Conservation (phyloP, 2,888 invertebrate species). For the Heliconius ethilla region DNA sequence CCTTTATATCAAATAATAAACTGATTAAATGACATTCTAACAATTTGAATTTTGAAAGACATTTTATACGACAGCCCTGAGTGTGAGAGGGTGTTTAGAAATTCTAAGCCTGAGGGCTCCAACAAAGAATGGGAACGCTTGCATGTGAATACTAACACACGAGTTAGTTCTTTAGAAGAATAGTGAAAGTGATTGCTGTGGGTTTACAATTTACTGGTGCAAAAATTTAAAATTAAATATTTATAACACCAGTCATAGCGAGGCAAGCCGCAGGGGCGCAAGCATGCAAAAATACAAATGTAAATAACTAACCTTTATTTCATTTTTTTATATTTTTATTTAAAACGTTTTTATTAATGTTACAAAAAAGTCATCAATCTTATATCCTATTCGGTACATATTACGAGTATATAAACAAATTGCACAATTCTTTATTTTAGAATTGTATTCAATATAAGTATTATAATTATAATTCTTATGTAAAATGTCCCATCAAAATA, state of each 20-base stretch:
- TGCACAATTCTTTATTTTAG: too few relatives aligned
- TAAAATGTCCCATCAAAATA: background rate
- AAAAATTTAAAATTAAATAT: too few relatives aligned
- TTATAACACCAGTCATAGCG: too few relatives aligned
- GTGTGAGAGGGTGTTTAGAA: background rate
- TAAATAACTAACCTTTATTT: too few relatives aligned
- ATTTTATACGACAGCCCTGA: background rate
- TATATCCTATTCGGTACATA: too few relatives aligned
- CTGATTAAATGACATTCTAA: background rate
- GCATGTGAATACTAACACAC: background rate
- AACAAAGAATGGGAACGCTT: background rate
- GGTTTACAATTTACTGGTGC: background rate
- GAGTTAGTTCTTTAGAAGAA: background rate
- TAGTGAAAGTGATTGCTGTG: background rate
- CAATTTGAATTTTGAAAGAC: constrained; percentile 5
- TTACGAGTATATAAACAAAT: too few relatives aligned
- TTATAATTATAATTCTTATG: background rate
- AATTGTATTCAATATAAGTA: too few relatives aligned
- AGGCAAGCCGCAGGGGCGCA: too few relatives aligned
- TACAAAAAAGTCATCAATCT: too few relatives aligned
- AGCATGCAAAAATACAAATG: too few relatives aligned
- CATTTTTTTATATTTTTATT: too few relatives aligned
- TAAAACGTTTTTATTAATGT: too few relatives aligned
- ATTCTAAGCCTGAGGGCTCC: constrained; percentile 1
- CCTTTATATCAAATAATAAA: constrained; percentile 4